Percentiles rank a stretch among this genome's conserved stretches.
These are phyloP conservation scores for Carpatolechia fugitivella DNA, from an alignment of 2,888 invertebrate genomes.

Conservation along the genomic window DNA sequence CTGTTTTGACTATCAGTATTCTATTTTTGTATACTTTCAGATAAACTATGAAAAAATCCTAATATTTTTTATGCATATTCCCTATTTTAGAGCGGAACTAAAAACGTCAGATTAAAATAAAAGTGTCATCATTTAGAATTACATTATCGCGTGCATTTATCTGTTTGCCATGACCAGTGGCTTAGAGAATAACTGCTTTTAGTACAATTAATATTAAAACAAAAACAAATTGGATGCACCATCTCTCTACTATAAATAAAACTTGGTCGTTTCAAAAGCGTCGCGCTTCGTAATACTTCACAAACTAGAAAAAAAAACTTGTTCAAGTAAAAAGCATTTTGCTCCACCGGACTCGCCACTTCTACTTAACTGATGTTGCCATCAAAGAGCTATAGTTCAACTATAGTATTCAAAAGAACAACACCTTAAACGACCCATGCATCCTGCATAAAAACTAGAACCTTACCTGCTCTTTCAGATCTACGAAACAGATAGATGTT, in stretches of 20 bases:
- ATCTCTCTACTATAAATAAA: background rate
- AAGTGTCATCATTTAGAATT: no score
- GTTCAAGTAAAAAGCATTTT: background rate
- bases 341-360: background rate
- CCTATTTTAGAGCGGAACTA: no score
- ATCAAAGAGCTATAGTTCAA: background rate
- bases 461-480: background rate
- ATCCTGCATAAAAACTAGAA: conserved; percentile 9
- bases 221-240: no score
- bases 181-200: no score
- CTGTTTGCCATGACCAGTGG: no score
- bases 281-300: background rate
- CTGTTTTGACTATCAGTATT: no score
- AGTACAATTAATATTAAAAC: no score
- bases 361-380: background rate
- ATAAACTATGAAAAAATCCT: no score
- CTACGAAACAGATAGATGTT: background rate
- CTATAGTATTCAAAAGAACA: background rate
- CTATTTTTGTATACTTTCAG: no score
- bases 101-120: no score
- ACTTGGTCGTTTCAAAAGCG: background rate
- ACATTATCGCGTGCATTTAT: no score
- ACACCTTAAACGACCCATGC: conserved; percentile 5
- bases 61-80: no score
- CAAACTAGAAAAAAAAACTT: background rate